Conservation (phyloP, 2,888 invertebrate genomes). For the Carterocephalus palaemon region DNA sequence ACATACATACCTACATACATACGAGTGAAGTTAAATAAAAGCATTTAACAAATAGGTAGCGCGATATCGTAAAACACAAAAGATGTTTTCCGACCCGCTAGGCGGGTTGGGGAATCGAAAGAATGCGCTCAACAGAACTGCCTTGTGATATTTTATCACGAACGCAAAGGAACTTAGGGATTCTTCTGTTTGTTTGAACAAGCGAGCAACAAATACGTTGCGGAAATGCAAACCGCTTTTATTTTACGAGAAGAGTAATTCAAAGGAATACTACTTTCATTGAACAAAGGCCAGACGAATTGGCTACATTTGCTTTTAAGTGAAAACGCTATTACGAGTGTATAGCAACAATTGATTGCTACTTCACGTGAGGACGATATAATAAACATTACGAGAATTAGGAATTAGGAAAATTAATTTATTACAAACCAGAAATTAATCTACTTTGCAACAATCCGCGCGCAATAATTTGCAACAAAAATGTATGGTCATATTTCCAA, state of each 20-base stretch:
- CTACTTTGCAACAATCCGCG: too few species aligned
- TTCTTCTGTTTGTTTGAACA: slow-evolving; percentile 65
- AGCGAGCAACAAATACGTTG: slow-evolving; percentile 60
- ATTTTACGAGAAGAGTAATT: slow-evolving; percentile 57
- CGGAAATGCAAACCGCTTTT: slow-evolving; percentile 68
- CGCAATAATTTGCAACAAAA: too few species aligned
- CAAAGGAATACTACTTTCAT: slow-evolving; percentile 61
- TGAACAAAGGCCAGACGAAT: slow-evolving; percentile 46
- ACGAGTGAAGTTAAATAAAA: too few species aligned
- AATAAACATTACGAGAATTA: too few species aligned
- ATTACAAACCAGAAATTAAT: too few species aligned
- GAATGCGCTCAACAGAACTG: slow-evolving; percentile 61
- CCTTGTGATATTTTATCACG: slow-evolving; percentile 68
- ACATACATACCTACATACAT: too few species aligned
- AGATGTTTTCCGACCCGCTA: slow-evolving; percentile 65
- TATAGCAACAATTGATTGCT: slow-evolving; percentile 9
- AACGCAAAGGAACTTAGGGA: slow-evolving; percentile 59
- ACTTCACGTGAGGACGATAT: too few species aligned
- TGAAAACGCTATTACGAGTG: slow-evolving; percentile 9
- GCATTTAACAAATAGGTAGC: slow-evolving; percentile 28
- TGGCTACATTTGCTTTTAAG: slow-evolving; percentile 39
- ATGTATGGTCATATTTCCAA: too few species aligned
- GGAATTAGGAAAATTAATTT: too few species aligned
- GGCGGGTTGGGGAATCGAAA: slow-evolving; percentile 50
- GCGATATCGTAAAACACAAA: slow-evolving; percentile 50